A percentile compares a stretch with the other conserved stretches of the same genome.
Evolutionary conservation across 2,888 invertebrate genomes (phyloP).

Genomic region (Machimus rusticus): DNA sequence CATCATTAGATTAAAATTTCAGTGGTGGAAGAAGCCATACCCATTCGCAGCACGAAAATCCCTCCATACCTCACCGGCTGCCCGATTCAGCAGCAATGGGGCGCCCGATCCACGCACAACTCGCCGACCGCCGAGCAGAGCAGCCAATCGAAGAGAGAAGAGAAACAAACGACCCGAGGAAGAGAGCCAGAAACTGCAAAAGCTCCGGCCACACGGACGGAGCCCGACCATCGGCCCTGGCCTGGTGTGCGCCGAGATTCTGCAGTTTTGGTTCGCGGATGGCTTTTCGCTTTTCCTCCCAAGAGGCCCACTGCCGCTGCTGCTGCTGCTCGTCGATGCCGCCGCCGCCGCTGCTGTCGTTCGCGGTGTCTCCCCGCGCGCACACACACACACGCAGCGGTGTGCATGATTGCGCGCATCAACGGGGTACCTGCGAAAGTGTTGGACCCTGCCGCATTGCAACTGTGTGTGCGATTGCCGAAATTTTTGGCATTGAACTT

Average conservation of each 20-base stretch:
- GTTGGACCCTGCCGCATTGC: not conserved
- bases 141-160: not conserved
- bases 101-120: not conserved
- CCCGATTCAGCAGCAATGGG: not conserved
- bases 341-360: not conserved
- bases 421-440: constrained; percentile 20
- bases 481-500: constrained; percentile 48
- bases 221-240: not conserved
- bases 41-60: not conserved
- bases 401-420: constrained; percentile 10
- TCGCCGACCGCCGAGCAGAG: not conserved
- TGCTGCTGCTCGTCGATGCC: not conserved
- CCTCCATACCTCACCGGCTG: not conserved
- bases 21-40: not conserved
- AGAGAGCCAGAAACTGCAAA: not conserved
- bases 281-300: constrained; percentile 26
- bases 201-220: not conserved
- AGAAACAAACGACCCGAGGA: not conserved
- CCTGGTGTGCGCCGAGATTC: not conserved
- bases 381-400: not conserved
- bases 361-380: not conserved
- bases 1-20: not conserved
- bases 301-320: not conserved
- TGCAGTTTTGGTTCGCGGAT: not conserved
- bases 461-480: constrained; percentile 38